phyloP scores from a whole-genome alignment of 2,888 invertebrate genomes.

The Odontocolon sp. region DNA sequence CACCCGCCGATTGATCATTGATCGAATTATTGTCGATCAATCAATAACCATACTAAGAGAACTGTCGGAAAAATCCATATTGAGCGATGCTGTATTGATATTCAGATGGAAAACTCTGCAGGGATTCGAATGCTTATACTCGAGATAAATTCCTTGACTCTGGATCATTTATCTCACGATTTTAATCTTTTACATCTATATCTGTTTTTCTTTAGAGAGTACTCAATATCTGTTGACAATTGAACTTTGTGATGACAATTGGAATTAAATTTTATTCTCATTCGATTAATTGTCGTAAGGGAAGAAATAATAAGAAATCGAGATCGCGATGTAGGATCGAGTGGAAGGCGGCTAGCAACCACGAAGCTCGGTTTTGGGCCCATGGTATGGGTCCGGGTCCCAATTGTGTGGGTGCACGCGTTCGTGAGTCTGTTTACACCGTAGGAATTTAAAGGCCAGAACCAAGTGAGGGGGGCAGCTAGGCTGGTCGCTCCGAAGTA shows the following conservation, averaged over 20 bases:
- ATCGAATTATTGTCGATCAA: constrained; percentile 12
- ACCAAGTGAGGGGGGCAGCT: constrained; percentile 44
- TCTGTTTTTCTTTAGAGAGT: too few species aligned
- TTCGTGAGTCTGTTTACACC: constrained; percentile 66
- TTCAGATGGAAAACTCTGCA: constrained; percentile 3
- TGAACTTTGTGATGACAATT: too few species aligned
- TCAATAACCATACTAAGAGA: constrained; percentile 18
- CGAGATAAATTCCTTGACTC: not conserved
- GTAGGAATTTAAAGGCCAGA: constrained; percentile 69
- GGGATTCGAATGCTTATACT: not conserved
- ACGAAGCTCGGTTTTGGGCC: constrained; percentile 35
- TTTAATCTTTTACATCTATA: too few species aligned
- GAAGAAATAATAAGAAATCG: constrained; percentile 7
- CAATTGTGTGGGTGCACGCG: constrained; percentile 59
- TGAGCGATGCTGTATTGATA: not conserved
- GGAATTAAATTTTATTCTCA: too few species aligned
- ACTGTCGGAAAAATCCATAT: constrained; percentile 16
- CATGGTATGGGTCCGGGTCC: constrained; percentile 18
- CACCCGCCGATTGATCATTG: too few species aligned
- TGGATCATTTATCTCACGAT: too few species aligned
- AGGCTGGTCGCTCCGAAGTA: constrained; percentile 56
- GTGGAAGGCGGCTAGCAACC: constrained; percentile 45
- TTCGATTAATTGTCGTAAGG: constrained; percentile 9
- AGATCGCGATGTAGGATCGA: constrained; percentile 1
- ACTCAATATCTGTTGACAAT: too few species aligned